A percentile compares a stretch with the other conserved stretches of the same genome.
These are phyloP conservation scores for Muraenolepis orangiensis DNA, from an alignment of 2,797 vertebrate genomes.

Conservation along the genomic window DNA sequence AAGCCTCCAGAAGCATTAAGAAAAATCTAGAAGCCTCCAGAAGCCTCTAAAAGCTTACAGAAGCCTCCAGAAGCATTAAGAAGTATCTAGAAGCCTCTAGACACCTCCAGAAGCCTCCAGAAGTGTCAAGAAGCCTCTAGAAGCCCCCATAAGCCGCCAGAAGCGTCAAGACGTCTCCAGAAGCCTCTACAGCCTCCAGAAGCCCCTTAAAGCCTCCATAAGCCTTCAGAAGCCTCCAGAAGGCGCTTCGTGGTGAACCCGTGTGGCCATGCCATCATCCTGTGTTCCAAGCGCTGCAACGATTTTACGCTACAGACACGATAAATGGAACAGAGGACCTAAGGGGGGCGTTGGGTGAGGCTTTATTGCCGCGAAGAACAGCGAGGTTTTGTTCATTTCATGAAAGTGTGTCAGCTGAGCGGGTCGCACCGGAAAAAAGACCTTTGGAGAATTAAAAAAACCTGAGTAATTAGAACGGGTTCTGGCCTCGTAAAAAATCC, in stretches of 20 bases:
- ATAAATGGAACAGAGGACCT: neutral
- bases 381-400: constrained; percentile 37
- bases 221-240: neutral
- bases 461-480: constrained; percentile 71
- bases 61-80: too few relatives aligned
- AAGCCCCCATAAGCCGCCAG: too few relatives aligned
- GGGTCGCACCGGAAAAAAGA: constrained; percentile 49
- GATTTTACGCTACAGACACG: neutral
- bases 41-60: too few relatives aligned
- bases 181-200: too few relatives aligned
- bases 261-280: constrained; percentile 15
- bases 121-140: too few relatives aligned
- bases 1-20: too few relatives aligned
- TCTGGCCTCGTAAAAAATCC: constrained; percentile 57
- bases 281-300: constrained; percentile 1
- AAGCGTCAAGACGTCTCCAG: too few relatives aligned
- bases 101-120: too few relatives aligned
- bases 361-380: constrained; percentile 31
- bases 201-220: too few relatives aligned
- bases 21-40: too few relatives aligned
- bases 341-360: constrained; percentile 3
- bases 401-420: constrained; percentile 70
- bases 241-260: neutral
- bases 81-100: too few relatives aligned
- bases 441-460: constrained; percentile 63